These are phyloP conservation scores for Phalanger gymnotis DNA, from an alignment of 2,797 vertebrate species.

Conservation along the genomic window DNA sequence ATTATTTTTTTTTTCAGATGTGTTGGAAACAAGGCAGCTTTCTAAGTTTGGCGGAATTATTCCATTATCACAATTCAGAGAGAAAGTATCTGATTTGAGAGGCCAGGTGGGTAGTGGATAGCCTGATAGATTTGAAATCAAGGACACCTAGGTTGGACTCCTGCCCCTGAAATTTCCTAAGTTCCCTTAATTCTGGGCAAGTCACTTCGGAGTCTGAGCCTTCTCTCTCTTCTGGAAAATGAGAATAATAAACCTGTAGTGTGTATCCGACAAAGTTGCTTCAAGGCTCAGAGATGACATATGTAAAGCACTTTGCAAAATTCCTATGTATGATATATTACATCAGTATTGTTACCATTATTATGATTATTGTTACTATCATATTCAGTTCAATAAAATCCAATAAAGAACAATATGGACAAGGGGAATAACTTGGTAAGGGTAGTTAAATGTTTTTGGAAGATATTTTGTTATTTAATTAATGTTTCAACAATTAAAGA, in stretches of 20 bases:
- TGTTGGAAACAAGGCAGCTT: constrained; percentile 53
- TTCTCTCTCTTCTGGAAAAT: background rate
- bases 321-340: background rate
- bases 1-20: constrained; percentile 16
- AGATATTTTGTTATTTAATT: constrained; percentile 55
- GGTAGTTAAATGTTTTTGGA: constrained; percentile 20
- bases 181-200: background rate
- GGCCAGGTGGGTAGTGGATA: background rate
- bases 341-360: background rate
- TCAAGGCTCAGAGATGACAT: background rate
- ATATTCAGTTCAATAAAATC: constrained; percentile 36
- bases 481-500: constrained; percentile 44
- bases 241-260: background rate
- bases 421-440: background rate
- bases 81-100: background rate
- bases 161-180: background rate
- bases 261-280: background rate
- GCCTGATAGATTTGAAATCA: background rate
- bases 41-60: constrained; percentile 41
- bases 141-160: background rate
- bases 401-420: constrained; percentile 9
- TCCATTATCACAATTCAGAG: constrained; percentile 26
- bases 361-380: background rate
- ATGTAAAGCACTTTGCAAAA: background rate
- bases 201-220: background rate